Evolutionary conservation across 2,113 vertebrate species (phyloP).

Genomic region (Eptesicus fuscus): DNA sequence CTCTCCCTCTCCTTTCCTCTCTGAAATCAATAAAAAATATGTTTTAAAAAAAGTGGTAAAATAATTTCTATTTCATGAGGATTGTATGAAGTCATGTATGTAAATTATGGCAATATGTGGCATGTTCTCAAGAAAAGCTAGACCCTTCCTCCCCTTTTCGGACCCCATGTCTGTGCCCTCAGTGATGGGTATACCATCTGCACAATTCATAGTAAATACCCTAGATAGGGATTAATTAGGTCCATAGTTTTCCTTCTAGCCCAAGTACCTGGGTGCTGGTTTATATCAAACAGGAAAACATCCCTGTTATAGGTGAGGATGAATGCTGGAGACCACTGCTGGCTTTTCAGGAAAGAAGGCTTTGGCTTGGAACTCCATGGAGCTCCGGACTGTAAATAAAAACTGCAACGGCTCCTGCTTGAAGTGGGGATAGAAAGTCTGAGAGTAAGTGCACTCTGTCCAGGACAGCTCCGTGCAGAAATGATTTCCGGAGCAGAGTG

Average conservation of each 20-base stretch:
- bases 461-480: constrained; percentile 74
- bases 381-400: constrained; percentile 79
- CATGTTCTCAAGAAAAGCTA: background rate
- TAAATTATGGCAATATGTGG: background rate
- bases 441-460: constrained; percentile 80
- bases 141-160: background rate
- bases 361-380: constrained; percentile 65
- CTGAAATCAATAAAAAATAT: too few relatives aligned
- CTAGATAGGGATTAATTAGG: background rate
- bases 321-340: constrained; percentile 13
- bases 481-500: constrained; percentile 76
- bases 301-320: background rate
- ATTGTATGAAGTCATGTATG: background rate
- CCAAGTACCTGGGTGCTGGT: background rate
- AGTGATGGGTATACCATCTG: background rate
- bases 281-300: background rate
- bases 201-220: background rate
- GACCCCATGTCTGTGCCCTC: background rate
- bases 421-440: constrained; percentile 76
- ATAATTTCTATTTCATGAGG: background rate
- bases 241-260: background rate
- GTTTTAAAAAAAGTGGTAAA: background rate
- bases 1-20: too few relatives aligned
- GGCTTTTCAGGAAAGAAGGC: constrained; percentile 69
- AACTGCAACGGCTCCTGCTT: constrained; percentile 75